phyloP scores from a whole-genome alignment of 2,797 vertebrate species.

The Parambassis ranga region DNA sequence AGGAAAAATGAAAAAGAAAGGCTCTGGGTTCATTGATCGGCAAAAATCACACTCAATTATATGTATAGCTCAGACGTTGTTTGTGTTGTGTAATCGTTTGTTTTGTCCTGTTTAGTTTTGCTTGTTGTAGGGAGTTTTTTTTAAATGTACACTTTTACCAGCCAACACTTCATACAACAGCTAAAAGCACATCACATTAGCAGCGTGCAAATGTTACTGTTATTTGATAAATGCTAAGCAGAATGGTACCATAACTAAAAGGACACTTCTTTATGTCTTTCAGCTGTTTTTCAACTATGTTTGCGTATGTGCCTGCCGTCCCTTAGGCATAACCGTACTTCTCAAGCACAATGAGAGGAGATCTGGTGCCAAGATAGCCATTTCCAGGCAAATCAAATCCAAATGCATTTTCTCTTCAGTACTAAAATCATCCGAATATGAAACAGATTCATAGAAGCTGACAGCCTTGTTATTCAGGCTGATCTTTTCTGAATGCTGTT shows the following conservation, averaged over 20 bases:
- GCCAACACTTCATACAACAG: background rate
- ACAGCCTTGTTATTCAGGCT: constrained; percentile 32
- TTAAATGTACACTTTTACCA: no score
- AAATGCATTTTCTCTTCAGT: constrained; percentile 64
- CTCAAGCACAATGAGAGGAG: constrained; percentile 61
- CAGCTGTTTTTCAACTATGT: constrained; percentile 13
- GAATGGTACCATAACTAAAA: background rate
- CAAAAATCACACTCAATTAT: no score
- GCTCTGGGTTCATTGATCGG: no score
- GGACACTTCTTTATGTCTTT: constrained; percentile 25
- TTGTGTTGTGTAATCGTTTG: no score
- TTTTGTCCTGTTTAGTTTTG: no score
- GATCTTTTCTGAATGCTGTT: constrained; percentile 13
- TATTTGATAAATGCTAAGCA: constrained; percentile 7
- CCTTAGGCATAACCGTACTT: constrained; percentile 61
- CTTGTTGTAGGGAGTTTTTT: no score
- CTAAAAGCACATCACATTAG: background rate
- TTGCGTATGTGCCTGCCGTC: constrained; percentile 53
- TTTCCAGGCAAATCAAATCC: constrained; percentile 75
- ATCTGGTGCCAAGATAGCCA: constrained; percentile 70
- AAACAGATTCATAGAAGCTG: constrained; percentile 58
- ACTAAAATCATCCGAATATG: constrained; percentile 60
- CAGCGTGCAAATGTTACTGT: background rate
- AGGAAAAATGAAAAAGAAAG: no score
- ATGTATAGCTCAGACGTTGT: no score